Evolutionary conservation across 2,797 vertebrate species (phyloP).

Genomic region (Ispidina lecontei): DNA sequence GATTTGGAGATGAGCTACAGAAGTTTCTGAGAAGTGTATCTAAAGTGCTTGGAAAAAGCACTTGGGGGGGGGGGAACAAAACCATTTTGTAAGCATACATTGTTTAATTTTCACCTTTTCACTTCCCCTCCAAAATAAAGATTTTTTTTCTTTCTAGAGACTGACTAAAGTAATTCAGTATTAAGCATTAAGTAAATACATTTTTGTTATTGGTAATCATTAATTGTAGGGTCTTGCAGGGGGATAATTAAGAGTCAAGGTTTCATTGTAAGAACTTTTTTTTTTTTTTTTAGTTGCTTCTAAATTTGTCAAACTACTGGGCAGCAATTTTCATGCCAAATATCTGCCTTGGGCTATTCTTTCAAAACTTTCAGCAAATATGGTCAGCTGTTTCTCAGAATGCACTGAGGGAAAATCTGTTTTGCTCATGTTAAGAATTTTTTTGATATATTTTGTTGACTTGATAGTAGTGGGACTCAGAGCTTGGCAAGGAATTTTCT

Average conservation of each 20-base stretch:
- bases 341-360: conserved; percentile 43
- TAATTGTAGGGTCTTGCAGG: not conserved
- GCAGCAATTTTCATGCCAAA: conserved; percentile 48
- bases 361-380: conserved; percentile 25
- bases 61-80: not conserved
- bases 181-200: not conserved
- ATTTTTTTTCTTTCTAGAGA: not conserved
- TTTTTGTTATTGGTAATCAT: conserved; percentile 13
- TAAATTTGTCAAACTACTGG: conserved; percentile 16
- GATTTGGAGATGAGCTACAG: conserved; percentile 13
- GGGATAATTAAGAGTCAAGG: not conserved
- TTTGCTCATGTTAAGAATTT: conserved; percentile 8
- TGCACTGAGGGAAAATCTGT: not conserved
- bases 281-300: not conserved
- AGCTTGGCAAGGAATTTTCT: not conserved
- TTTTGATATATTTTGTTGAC: conserved; percentile 34
- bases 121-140: not conserved
- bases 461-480: not conserved
- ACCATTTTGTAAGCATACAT: not conserved
- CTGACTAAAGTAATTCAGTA: not conserved
- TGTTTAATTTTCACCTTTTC: not conserved
- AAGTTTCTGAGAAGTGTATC: not conserved
- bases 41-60: not conserved
- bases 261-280: not conserved
- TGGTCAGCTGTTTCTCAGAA: conserved; percentile 27